phyloP scores from a whole-genome alignment of 2,888 invertebrate genomes.

The Buathra laborator region DNA sequence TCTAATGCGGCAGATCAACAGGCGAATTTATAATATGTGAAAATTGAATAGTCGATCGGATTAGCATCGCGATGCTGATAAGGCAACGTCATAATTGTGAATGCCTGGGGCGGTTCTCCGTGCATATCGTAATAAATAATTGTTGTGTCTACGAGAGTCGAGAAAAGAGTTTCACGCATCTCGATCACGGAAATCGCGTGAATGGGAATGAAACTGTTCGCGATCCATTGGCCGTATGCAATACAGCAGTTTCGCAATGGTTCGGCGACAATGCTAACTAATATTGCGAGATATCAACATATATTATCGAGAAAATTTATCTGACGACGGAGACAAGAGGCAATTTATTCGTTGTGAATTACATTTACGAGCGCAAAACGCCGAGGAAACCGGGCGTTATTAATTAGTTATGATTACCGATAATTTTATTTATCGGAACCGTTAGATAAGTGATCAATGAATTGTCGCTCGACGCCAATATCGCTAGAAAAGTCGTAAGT shows the following conservation, averaged over 20 bases:
- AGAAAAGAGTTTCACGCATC: neutral
- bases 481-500: neutral
- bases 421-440: too few species aligned
- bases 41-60: constrained; percentile 11
- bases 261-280: constrained; percentile 49
- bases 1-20: neutral
- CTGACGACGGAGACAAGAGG: neutral
- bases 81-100: neutral
- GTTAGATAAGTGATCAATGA: neutral
- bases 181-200: constrained; percentile 39
- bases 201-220: constrained; percentile 60
- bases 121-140: neutral
- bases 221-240: constrained; percentile 4
- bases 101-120: constrained; percentile 5
- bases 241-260: constrained; percentile 18
- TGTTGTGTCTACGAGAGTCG: neutral
- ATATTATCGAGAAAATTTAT: constrained; percentile 4
- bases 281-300: constrained; percentile 27
- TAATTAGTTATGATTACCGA: too few species aligned
- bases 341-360: neutral
- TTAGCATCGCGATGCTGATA: constrained; percentile 1
- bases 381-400: too few species aligned
- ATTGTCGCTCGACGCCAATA: neutral
- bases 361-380: too few species aligned
- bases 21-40: neutral